Percentiles rank a stretch among this genome's conserved stretches.
Evolutionary conservation across 92 coral and sea anemone genomes (phyloP).

Genomic region (Actinernus sp.): DNA sequence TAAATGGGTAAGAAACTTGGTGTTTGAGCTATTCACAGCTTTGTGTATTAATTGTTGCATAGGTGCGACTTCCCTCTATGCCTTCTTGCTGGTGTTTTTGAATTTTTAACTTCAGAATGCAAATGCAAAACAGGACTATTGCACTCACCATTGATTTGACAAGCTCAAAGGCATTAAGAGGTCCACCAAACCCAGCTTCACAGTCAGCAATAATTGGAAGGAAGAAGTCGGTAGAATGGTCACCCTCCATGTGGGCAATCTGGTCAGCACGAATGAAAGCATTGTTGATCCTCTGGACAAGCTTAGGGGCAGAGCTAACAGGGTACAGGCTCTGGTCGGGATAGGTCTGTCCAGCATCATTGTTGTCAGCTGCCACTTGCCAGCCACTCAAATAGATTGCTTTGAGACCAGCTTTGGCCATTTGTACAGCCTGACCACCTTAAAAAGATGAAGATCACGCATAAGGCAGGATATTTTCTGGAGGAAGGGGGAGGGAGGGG

Average conservation of each 20-base stretch:
- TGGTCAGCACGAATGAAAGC: conserved; percentile 95
- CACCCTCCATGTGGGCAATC: conserved; percentile 96
- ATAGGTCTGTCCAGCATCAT: conserved; percentile 90
- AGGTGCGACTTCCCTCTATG: too few relatives aligned
- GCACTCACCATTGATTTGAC: conserved; percentile 86
- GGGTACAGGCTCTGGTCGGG: conserved; percentile 99
- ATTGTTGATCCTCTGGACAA: conserved; percentile 96
- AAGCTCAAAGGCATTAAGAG: conserved; percentile 94
- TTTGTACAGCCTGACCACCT: conserved; percentile 98
- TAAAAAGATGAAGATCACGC: too few relatives aligned
- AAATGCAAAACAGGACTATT: neutral
- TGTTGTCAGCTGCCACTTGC: conserved; percentile 99
- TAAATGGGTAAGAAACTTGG: too few relatives aligned
- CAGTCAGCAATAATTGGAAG: conserved; percentile 97
- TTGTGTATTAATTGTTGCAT: too few relatives aligned
- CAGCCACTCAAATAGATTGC: conserved; percentile 98
- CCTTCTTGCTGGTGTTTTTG: too few relatives aligned
- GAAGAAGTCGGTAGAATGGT: conserved; percentile 72
- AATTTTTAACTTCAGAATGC: too few relatives aligned
- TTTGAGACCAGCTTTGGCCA: conserved; percentile 96
- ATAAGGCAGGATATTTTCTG: too few relatives aligned
- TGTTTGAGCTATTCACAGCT: too few relatives aligned
- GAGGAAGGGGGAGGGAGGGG: too few relatives aligned
- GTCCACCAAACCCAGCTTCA: conserved; percentile 99
- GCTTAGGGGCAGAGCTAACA: conserved; percentile 92